Evolutionary conservation across 2,888 invertebrate genomes (phyloP).

Genomic region (Caenorhabditis zanzibari): DNA sequence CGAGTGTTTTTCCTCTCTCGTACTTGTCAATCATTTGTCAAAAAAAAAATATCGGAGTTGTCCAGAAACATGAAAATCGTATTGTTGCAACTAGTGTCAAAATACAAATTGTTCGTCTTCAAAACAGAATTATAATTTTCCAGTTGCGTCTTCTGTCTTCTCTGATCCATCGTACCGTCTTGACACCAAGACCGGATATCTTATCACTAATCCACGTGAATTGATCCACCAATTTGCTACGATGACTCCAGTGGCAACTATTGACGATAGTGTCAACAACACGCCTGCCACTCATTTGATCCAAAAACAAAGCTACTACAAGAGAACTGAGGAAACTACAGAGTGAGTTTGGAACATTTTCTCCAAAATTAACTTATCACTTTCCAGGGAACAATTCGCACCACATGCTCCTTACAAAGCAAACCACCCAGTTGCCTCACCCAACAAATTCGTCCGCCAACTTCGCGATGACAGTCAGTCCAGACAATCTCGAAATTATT

Average conservation of each 20-base stretch:
- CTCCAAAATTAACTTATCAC: neutral
- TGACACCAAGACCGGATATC: conserved; percentile 77
- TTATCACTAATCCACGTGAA: conserved; percentile 83
- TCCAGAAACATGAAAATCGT: conserved; percentile 4
- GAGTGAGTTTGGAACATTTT: conserved; percentile 44
- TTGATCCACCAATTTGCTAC: conserved; percentile 83
- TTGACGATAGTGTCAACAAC: conserved; percentile 73
- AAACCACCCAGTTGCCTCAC: conserved; percentile 70
- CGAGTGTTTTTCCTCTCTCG: conserved; percentile 21
- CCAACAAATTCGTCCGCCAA: conserved; percentile 81
- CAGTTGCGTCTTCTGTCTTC: conserved; percentile 73
- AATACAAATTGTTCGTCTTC: neutral
- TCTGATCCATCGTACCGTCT: conserved; percentile 77
- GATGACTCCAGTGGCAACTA: conserved; percentile 79
- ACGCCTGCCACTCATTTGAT: conserved; percentile 70
- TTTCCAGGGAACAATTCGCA: conserved; percentile 70
- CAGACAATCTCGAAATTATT: too few species aligned
- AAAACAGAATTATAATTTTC: neutral
- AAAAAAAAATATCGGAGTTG: conserved; percentile 31
- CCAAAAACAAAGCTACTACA: conserved; percentile 78
- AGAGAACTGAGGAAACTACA: conserved; percentile 77
- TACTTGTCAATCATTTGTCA: conserved; percentile 29
- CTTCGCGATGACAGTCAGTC: conserved; percentile 81
- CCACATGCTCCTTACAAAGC: conserved; percentile 80
- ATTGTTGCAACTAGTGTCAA: neutral